A percentile compares a stretch with the other conserved stretches of the same genome.
Evolutionary conservation across 2,888 invertebrate genomes (phyloP).

Genomic region (Cyrtodaria siliqua): DNA sequence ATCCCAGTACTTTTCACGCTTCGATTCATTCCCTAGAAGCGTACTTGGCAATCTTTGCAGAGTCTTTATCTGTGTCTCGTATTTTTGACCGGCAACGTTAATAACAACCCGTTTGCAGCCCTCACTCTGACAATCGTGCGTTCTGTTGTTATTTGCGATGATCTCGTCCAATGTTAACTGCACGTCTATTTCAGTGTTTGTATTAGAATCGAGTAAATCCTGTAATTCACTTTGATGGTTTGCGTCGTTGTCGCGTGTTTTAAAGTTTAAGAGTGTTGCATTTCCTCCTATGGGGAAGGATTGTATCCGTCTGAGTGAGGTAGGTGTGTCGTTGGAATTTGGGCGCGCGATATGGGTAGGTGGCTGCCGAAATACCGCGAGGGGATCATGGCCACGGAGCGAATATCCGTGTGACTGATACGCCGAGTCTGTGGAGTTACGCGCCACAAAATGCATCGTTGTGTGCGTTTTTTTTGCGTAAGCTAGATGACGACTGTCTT

Average conservation of each 20-base stretch:
- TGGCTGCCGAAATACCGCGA: conserved; percentile 41
- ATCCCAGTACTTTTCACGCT: conserved; percentile 82
- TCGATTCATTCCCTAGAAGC: conserved; percentile 80
- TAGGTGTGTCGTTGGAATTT: too few relatives aligned
- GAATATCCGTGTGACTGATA: conserved; percentile 49
- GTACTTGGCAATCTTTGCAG: conserved; percentile 83
- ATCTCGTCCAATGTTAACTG: too few relatives aligned
- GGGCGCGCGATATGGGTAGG: conserved; percentile 2
- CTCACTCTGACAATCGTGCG: conserved; percentile 74
- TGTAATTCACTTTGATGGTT: too few relatives aligned
- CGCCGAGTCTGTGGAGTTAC: conserved; percentile 49
- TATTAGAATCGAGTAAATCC: too few relatives aligned
- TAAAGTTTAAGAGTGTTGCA: too few relatives aligned
- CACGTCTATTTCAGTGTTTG: too few relatives aligned
- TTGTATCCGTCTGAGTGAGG: too few relatives aligned
- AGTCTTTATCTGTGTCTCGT: conserved; percentile 84
- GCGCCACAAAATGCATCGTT: conserved; percentile 59
- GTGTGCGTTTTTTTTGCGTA: too few relatives aligned
- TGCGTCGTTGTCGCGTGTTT: too few relatives aligned
- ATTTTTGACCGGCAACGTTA: conserved; percentile 83
- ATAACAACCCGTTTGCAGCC: conserved; percentile 79
- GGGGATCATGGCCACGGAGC: conserved; percentile 49
- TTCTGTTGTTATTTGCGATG: too few relatives aligned
- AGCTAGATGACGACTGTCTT: too few relatives aligned
- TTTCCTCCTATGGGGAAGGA: too few relatives aligned